A percentile compares a stretch with the other conserved stretches of the same genome.
Conservation (phyloP, 2,888 invertebrate species). For the Oligia latruncula region DNA sequence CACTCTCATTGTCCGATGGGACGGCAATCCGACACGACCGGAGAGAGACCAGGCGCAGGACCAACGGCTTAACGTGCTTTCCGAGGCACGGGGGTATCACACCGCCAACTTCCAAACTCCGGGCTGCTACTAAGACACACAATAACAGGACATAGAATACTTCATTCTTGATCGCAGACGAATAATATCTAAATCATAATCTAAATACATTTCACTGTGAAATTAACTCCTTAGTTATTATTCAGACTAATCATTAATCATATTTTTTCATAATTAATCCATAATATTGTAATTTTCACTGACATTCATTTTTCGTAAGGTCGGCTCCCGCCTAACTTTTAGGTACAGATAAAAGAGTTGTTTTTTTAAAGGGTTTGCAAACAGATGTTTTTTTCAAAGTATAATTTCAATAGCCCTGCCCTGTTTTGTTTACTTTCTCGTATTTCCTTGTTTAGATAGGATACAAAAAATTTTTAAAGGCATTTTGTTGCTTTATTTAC, state of each 20-base stretch:
- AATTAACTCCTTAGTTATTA: not conserved
- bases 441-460: conserved; percentile 34
- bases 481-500: not conserved
- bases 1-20: no score
- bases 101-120: no score
- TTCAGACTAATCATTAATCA: not conserved
- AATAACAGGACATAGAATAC: no score
- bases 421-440: conserved; percentile 32
- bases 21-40: no score
- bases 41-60: no score
- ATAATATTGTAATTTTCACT: not conserved
- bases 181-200: no score
- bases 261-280: not conserved
- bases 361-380: conserved; percentile 4
- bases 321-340: conserved; percentile 8
- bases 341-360: not conserved
- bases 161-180: no score
- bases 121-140: no score
- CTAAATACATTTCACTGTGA: not conserved
- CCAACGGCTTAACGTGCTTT: no score
- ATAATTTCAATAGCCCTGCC: conserved; percentile 21
- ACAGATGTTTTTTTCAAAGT: conserved; percentile 10
- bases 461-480: conserved; percentile 1
- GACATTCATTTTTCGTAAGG: not conserved
- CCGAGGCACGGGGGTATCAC: no score